A percentile compares a stretch with the other conserved stretches of the same genome.
phyloP scores from a whole-genome alignment of 2,113 vertebrate genomes.

The Atherinomorus stipes region DNA sequence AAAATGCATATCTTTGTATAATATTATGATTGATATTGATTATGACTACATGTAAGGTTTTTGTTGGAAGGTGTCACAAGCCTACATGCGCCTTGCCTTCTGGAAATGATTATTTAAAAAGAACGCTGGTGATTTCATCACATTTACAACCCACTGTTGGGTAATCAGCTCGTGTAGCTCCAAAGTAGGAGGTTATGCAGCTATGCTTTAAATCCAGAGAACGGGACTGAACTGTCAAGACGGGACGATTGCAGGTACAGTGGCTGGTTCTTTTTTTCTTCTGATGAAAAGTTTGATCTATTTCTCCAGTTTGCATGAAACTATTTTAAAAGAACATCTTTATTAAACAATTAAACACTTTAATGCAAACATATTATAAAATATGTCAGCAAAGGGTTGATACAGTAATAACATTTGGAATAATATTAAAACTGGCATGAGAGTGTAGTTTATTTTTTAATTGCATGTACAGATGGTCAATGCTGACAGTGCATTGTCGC shows the following conservation, averaged over 20 bases:
- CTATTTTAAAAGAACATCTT: neutral
- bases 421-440: neutral
- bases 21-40: neutral
- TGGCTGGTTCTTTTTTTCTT: neutral
- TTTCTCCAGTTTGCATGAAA: neutral
- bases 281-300: neutral
- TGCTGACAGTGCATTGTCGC: too few species aligned
- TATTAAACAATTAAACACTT: conserved; percentile 8
- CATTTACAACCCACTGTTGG: conserved; percentile 65
- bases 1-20: too few species aligned
- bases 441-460: neutral
- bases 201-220: neutral
- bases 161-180: conserved; percentile 55
- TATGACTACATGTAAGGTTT: neutral
- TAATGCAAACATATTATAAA: conserved; percentile 37
- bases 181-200: conserved; percentile 48
- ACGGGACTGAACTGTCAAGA: conserved; percentile 9
- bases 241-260: conserved; percentile 52
- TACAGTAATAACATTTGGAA: too few species aligned
- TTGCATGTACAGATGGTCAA: neutral
- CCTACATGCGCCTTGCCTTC: neutral
- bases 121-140: conserved; percentile 46
- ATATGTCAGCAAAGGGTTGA: neutral
- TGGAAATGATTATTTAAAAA: conserved; percentile 24
- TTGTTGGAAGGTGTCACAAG: neutral